Evolutionary conservation across 1,140 invertebrate species (phyloP).

Genomic region (Holcopasites calliopsidis): DNA sequence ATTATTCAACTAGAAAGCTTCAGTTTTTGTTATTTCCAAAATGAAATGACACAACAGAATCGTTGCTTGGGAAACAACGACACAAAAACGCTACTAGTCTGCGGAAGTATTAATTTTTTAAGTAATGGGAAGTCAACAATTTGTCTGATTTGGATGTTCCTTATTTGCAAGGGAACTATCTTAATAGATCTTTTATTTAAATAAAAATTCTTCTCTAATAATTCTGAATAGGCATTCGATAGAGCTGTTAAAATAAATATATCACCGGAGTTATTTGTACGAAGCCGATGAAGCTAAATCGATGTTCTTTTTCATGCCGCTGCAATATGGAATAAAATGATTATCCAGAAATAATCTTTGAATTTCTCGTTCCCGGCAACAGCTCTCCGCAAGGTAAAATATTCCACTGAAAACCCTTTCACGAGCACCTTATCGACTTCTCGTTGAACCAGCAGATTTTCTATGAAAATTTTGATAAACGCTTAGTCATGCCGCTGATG

Average conservation of each 20-base stretch:
- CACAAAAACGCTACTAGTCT: too few relatives aligned
- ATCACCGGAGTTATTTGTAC: constrained; percentile 3
- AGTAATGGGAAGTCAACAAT: too few relatives aligned
- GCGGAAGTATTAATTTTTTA: too few relatives aligned
- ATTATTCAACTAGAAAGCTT: too few relatives aligned
- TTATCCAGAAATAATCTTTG: constrained; percentile 20
- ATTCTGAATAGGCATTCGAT: too few relatives aligned
- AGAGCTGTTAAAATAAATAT: constrained; percentile 1
- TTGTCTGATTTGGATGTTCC: too few relatives aligned
- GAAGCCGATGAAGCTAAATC: neutral
- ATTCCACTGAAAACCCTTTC: constrained; percentile 29
- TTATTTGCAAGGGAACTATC: too few relatives aligned
- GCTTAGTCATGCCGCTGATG: constrained; percentile 33
- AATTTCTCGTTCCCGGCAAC: constrained; percentile 4
- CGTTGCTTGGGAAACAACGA: too few relatives aligned
- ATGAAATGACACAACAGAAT: too few relatives aligned
- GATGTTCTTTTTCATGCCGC: neutral
- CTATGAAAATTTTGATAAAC: constrained; percentile 42
- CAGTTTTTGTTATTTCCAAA: too few relatives aligned
- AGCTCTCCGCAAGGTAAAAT: neutral
- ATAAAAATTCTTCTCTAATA: too few relatives aligned
- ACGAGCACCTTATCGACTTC: constrained; percentile 33
- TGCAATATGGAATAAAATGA: constrained; percentile 1
- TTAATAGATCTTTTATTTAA: too few relatives aligned
- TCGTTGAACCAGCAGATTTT: constrained; percentile 41